These are phyloP conservation scores for Diarsia brunnea DNA, from an alignment of 2,888 invertebrate species.

Conservation along the genomic window DNA sequence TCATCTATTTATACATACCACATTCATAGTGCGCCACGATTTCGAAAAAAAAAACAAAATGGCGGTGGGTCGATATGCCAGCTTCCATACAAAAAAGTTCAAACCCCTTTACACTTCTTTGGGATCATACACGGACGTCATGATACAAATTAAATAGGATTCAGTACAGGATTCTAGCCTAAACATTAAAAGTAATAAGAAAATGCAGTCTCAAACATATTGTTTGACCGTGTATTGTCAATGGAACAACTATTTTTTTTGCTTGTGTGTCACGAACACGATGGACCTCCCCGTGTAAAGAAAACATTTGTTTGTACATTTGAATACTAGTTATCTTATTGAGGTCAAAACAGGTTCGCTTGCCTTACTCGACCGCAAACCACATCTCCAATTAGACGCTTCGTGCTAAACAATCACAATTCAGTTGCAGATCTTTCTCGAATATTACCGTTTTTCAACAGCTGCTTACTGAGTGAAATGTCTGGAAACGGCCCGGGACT, in stretches of 20 bases:
- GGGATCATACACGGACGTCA: neutral
- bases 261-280: no score
- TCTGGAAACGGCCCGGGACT: constrained; percentile 6
- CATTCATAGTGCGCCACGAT: no score
- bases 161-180: neutral
- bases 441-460: constrained; percentile 45
- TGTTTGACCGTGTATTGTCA: no score
- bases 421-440: constrained; percentile 32
- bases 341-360: constrained; percentile 34
- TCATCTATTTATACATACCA: no score
- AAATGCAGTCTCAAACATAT: no score
- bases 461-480: constrained; percentile 7
- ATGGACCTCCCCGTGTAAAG: neutral
- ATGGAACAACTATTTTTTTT: no score
- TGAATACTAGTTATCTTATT: constrained; percentile 27
- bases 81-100: no score
- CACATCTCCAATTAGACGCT: constrained; percentile 49
- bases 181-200: no score
- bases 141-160: neutral
- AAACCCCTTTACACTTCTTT: no score
- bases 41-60: no score
- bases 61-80: no score
- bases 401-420: constrained; percentile 52
- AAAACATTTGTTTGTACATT: constrained; percentile 8
- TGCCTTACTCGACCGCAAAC: constrained; percentile 43